Conservation (phyloP, 2,888 invertebrate genomes). For the Drosophila setosimentum region DNA sequence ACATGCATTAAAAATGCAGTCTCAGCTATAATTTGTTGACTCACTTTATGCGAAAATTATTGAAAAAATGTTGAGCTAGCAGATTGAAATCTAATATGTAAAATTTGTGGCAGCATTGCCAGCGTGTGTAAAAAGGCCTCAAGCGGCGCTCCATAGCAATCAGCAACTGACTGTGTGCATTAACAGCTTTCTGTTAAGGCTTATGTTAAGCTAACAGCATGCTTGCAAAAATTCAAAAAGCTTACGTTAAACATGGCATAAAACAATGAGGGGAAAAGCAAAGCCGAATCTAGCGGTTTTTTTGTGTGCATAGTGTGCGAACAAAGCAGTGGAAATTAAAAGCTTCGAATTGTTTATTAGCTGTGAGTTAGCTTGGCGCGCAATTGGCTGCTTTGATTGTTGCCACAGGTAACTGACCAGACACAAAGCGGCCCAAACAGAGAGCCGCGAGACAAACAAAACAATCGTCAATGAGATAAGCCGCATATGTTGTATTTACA, state of each 20-base stretch:
- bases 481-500: constrained; percentile 22
- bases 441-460: constrained; percentile 61
- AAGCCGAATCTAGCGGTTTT: constrained; percentile 58
- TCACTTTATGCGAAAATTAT: not conserved
- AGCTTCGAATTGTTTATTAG: constrained; percentile 61
- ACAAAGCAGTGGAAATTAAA: constrained; percentile 42
- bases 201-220: constrained; percentile 23
- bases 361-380: constrained; percentile 56
- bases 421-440: constrained; percentile 82
- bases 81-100: not conserved
- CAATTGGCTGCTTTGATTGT: constrained; percentile 71
- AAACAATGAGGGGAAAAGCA: constrained; percentile 23
- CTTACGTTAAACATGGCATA: constrained; percentile 2
- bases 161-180: constrained; percentile 18
- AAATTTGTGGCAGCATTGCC: not conserved
- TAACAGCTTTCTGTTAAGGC: constrained; percentile 11
- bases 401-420: constrained; percentile 85
- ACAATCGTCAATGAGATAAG: constrained; percentile 36
- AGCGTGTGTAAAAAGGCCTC: not conserved
- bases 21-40: not conserved
- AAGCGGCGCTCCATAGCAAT: constrained; percentile 13
- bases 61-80: not conserved
- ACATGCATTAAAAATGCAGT: not conserved
- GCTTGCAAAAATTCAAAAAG: constrained; percentile 36
- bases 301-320: constrained; percentile 33